A percentile compares a stretch with the other conserved stretches of the same genome.
Evolutionary conservation across 2,113 vertebrate genomes (phyloP).

Genomic region (Elaphurus davidianus): DNA sequence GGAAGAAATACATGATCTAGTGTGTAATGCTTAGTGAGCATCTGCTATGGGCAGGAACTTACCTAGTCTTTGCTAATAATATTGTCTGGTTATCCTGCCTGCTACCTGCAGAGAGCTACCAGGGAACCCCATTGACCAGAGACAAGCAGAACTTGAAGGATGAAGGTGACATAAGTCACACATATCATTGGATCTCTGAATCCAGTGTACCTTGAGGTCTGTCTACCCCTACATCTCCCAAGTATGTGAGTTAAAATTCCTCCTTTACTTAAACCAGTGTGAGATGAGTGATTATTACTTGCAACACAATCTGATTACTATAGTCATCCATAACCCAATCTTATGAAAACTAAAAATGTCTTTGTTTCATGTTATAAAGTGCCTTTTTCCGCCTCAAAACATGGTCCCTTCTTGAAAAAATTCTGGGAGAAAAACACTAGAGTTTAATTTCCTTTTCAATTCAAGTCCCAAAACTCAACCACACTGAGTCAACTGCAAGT

Average conservation of each 20-base stretch:
- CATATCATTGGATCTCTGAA: accelerated
- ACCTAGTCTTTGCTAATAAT: too few species aligned
- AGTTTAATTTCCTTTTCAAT: neutral
- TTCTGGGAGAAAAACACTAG: neutral
- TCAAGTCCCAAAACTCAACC: neutral
- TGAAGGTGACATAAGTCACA: accelerated
- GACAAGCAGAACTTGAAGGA: neutral
- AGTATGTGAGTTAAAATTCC: neutral
- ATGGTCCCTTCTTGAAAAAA: neutral
- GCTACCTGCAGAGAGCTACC: accelerated
- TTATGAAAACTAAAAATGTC: neutral
- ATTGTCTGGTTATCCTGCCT: neutral
- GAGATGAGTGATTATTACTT: too few species aligned
- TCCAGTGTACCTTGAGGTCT: neutral
- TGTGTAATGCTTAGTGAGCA: accelerated
- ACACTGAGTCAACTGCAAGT: neutral
- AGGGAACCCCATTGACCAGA: neutral
- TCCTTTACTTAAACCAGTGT: neutral
- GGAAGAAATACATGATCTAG: too few species aligned
- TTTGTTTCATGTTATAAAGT: neutral
- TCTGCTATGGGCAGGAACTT: neutral
- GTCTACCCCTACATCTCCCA: neutral
- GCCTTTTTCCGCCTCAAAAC: neutral
- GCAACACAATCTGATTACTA: neutral
- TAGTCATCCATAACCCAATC: neutral